Base-by-base conservation (phyloP, 2,888 invertebrate species). In the Ceraclea dissimilis region DNA sequence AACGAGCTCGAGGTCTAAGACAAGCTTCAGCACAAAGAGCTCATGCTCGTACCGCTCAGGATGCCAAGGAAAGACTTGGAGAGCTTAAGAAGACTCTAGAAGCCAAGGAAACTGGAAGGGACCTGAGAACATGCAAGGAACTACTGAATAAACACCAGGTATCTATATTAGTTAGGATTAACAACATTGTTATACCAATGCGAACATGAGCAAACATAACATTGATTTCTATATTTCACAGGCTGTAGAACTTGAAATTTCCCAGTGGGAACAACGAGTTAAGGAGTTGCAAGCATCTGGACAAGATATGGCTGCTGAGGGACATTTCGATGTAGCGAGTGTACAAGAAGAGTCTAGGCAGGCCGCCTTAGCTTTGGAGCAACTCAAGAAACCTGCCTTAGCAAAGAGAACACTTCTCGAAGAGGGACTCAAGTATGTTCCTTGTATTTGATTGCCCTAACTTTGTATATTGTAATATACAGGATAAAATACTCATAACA, bases 271-370 rank as follows among this genome's bases (percentile, higher is more conserved):
- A 66, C 84, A 85, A 60, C 87, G 90, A 63, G 87, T 95, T 1
- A 80, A 82, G 31, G 85, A 88, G 56, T 78, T 96, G 13, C 85
- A 87, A 0, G 81, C 82, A 0, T 83, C 87, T 69, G 94, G 95
- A 8, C 85, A 90, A 62, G 90, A 93, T 72, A 87, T 98, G 85
- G 91, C 89, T 0, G 88, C 92, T 26, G 91, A 90, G 58, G 96
- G 93, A 0, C 97, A 98, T 74, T 98, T 96, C 73, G 96, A 97
- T 76, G 88, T 93, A 1, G 85, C 82, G 1, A 87, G 88, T 63
- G 95, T 98, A 62, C 79, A 88, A 65, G 79, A 85, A 60, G 86
- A 88, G 63, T 90, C 91, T 54, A 80, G 85, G 59, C 82, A 82
- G 21, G 83, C 92, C 65, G 84, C 88, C 68, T 79, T 81, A 46